Conservation (phyloP, 2,888 invertebrate genomes). For the Ramazzottius varieornatus region DNA sequence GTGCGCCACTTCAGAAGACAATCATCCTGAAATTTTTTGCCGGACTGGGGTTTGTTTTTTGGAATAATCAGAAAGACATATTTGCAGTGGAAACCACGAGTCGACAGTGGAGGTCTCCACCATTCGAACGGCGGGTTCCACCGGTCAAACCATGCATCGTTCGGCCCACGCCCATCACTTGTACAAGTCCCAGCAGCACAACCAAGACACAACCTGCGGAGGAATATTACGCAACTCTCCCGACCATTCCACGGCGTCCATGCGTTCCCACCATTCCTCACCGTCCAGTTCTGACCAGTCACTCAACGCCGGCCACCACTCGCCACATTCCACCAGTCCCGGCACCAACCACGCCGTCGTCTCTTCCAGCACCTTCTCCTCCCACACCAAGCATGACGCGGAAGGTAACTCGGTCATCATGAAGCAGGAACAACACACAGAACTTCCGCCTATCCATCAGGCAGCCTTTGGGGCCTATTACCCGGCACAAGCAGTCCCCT, state of each 20-base stretch:
- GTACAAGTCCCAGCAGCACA: neutral
- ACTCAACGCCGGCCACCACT: neutral
- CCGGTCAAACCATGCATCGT: neutral
- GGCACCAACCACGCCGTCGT: neutral
- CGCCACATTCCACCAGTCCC: neutral
- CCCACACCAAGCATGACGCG: neutral
- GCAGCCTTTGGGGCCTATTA: conserved; percentile 5
- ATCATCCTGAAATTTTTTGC: too few relatives aligned
- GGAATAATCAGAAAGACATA: too few relatives aligned
- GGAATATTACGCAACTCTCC: neutral
- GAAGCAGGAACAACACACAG: neutral
- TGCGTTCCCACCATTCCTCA: conserved; percentile 1
- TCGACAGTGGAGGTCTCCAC: conserved; percentile 11
- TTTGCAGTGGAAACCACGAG: neutral
- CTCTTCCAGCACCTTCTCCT: conserved; percentile 4
- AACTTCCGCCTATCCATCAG: conserved; percentile 4
- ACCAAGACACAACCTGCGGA: neutral
- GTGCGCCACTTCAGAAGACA: too few relatives aligned
- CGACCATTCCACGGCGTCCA: neutral
- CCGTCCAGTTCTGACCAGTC: neutral
- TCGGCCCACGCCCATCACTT: neutral
- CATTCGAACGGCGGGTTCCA: conserved; percentile 19
- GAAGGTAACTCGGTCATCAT: neutral
- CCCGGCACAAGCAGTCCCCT: conserved; percentile 13
- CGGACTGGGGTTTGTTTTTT: too few relatives aligned